Evolutionary conservation across 30 jellyfish, hydroid and myxozoan species (phyloP).

Genomic region (Haliclystus octoradiatus): DNA sequence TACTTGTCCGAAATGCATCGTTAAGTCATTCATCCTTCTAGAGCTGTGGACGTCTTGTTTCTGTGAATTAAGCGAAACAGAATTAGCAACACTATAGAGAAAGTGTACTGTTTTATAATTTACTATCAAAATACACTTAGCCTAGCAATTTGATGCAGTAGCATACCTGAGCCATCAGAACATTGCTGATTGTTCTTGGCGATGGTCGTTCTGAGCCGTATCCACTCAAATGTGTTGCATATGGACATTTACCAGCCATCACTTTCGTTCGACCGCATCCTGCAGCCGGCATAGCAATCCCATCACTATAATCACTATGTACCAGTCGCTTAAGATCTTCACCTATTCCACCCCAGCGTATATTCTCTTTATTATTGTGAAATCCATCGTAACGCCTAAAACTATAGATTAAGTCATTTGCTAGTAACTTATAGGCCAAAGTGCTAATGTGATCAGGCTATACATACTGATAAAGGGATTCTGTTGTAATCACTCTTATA

Average conservation of each 20-base stretch:
- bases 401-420: no score
- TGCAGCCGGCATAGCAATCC: slow-evolving; percentile 83
- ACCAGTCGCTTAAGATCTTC: slow-evolving; percentile 62
- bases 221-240: slow-evolving; percentile 78
- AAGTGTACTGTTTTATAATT: background rate
- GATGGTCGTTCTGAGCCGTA: slow-evolving; percentile 86
- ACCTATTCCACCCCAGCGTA: slow-evolving; percentile 67
- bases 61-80: slow-evolving; percentile 13
- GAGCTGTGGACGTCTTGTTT: slow-evolving; percentile 43
- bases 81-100: background rate
- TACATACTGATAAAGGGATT: no score
- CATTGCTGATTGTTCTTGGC: slow-evolving; percentile 72
- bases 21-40: slow-evolving; percentile 70
- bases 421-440: no score
- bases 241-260: slow-evolving; percentile 48
- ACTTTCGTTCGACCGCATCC: slow-evolving; percentile 50
- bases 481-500: no score
- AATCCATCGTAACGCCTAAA: slow-evolving; percentile 53
- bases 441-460: no score
- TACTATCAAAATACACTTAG: background rate
- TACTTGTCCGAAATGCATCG: slow-evolving; percentile 95
- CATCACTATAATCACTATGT: slow-evolving; percentile 53
- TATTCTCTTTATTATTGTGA: slow-evolving; percentile 47
- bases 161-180: slow-evolving; percentile 79
- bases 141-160: no score